These are phyloP conservation scores for Oxyura jamaicensis DNA, from an alignment of 2,113 vertebrate genomes.

Conservation along the genomic window DNA sequence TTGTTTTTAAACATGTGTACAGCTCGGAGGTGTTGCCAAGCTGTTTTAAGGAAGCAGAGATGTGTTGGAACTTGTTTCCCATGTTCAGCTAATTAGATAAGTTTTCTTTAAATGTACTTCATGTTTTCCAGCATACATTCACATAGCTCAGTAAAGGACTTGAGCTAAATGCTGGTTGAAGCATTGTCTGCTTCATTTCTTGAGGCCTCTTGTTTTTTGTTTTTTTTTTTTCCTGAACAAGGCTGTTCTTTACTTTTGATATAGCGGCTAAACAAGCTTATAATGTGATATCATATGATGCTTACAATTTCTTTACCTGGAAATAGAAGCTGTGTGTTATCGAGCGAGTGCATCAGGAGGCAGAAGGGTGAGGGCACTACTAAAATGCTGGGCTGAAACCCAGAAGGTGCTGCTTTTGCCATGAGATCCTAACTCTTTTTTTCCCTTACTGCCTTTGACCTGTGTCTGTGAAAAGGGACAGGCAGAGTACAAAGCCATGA, in stretches of 20 bases:
- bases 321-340: fast-evolving
- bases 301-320: not conserved
- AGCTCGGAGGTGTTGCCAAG: constrained; percentile 36
- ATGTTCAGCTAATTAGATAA: not conserved
- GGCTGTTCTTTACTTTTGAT: not conserved
- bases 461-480: not conserved
- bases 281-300: fast-evolving
- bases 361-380: not conserved
- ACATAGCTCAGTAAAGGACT: not conserved
- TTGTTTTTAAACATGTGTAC: not conserved
- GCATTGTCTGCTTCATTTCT: not conserved
- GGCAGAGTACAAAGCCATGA: not conserved
- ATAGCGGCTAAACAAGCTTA: not conserved
- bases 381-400: not conserved
- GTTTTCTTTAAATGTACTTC: not conserved
- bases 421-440: not conserved
- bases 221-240: not conserved
- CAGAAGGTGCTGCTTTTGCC: not conserved
- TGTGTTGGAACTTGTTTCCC: constrained; percentile 38
- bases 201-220: not conserved
- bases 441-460: not conserved
- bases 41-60: constrained; percentile 32
- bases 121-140: not conserved
- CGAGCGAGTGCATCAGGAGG: not conserved
- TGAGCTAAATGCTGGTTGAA: not conserved